Evolutionary conservation across 2,797 vertebrate genomes (phyloP), one percentile per base, ranked within the genome.

Genomic region (Sciaenops ocellatus): DNA sequence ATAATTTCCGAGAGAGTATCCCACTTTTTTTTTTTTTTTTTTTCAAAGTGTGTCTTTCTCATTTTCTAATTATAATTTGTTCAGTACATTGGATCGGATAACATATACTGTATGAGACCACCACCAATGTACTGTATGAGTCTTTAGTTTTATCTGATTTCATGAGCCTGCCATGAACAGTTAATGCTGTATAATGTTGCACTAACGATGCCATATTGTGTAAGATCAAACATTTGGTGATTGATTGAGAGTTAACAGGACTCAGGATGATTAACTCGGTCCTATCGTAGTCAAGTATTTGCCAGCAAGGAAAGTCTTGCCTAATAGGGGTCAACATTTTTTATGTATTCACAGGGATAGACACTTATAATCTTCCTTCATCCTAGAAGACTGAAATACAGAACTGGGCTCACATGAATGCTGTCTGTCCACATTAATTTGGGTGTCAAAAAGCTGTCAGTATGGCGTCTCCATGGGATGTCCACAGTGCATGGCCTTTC

Each of bases 401-500:
- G 51, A 38, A 30, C 13, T 48, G 20, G 48, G 42, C 34, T 55
- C 13, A 67, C 44, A 50, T 61, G 52, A 78, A 50, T 44, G 51
- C 26, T 50, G 26, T 77, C 59, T 56, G 64, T 65, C 68, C 56
- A 41, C 17, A 80, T 79, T 88, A n/a, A 69, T 86, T 77, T 57
- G 44, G 67, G 59, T 82, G 78, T 86, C 87, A 63, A 26, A 77
- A 82, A 73, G 68, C 78, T 81, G 87, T 86, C 88, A 77, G 73
- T 78, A 46, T 77, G 59, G 51, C 60, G 81, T 89, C 87, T 91
- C 86, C 2, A 5, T 65, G 90, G 88, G 86, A 87, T 54, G 74
- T 88, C 76, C 78, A 82, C 76, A 76, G 91, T 76, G 86, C 78
- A 81, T 34, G 75, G 86, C 86, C 87, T 89, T 89, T 90, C 85